Evolutionary conservation across 2,797 vertebrate species (phyloP), one percentile per base, ranked within the genome.

Genomic region (Amniataba percoides): DNA sequence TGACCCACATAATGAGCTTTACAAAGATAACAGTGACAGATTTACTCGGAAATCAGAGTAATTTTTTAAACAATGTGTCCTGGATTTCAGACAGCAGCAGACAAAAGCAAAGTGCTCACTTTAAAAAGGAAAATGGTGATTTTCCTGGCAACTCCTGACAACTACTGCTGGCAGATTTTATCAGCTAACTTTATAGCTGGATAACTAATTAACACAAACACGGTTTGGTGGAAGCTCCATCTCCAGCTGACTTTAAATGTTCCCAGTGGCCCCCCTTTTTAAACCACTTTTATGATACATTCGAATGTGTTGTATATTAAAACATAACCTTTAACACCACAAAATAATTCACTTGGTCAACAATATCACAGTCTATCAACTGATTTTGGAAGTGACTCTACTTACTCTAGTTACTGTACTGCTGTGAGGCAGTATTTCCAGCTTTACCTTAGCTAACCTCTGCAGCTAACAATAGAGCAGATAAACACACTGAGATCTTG

Each of bases 1-100:
- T 53, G 57, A 58, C 64, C 45, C 53, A 59, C 36, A n/a, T 59
- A 40, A 63, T 25, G 31, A 15, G n/a, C 31, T 71, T 74, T 34
- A 42, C 23, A 77, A 31, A 19, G 10, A 63, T 42, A 55, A 25
- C 15, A 7, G 34, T 18, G 42, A 19, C 39, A 62, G 16, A 68
- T 39, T 56, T 42, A 39, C 3, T 18, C 2, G 21, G 48, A 63
- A 12, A 42, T 48, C 43, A 40, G 1, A 45, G 21, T 34, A 0
- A 10, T 43, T 34, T 53, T 31, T n/a, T 3, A 13, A 34, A 43
- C 3, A 64, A n/a, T 16, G n/a, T 0, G 3, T 43, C 3, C 36
- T 53, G 57, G 4, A 21, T 57, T 63, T 63, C 52, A 63, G 59
- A 31, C 34, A 42, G 25, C 34, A 74, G 43, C 2, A 39, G 15